These are phyloP conservation scores for Agrilus cyanescens DNA, from an alignment of 2,888 invertebrate species.

Conservation along the genomic window DNA sequence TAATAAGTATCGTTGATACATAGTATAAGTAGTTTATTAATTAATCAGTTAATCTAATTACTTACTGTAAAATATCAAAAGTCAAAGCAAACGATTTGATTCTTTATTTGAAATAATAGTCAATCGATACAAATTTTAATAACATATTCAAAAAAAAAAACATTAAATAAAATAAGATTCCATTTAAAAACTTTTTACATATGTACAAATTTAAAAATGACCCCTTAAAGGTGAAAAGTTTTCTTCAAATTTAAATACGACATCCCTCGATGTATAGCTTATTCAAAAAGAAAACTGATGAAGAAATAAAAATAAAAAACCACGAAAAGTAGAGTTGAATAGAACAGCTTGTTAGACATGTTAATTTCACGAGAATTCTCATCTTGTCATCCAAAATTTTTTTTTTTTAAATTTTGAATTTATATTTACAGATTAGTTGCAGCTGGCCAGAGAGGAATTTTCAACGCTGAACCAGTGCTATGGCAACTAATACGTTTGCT, in stretches of 20 bases:
- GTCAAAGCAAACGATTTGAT: too few species aligned
- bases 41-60: too few species aligned
- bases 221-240: too few species aligned
- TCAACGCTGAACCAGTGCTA: slow-evolving; percentile 67
- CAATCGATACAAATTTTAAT: background rate
- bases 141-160: background rate
- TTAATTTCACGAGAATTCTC: slow-evolving; percentile 5
- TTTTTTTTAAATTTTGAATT: background rate
- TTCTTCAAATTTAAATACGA: background rate
- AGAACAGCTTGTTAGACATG: too few species aligned
- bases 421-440: slow-evolving; percentile 30
- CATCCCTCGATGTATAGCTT: background rate
- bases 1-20: too few species aligned
- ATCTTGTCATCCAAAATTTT: slow-evolving; percentile 3
- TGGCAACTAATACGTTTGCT: slow-evolving; percentile 80
- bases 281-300: background rate
- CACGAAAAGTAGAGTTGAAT: too few species aligned
- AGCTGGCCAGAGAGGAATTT: slow-evolving; percentile 48
- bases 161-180: background rate
- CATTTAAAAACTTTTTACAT: too few species aligned
- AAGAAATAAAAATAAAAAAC: background rate
- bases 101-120: background rate
- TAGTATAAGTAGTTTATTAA: too few species aligned
- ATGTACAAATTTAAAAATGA: too few species aligned
- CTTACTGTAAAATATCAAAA: too few species aligned